These are phyloP conservation scores for Tokudaia tokunoshimensis DNA, from an alignment of 2,797 vertebrate species.

Conservation along the genomic window DNA sequence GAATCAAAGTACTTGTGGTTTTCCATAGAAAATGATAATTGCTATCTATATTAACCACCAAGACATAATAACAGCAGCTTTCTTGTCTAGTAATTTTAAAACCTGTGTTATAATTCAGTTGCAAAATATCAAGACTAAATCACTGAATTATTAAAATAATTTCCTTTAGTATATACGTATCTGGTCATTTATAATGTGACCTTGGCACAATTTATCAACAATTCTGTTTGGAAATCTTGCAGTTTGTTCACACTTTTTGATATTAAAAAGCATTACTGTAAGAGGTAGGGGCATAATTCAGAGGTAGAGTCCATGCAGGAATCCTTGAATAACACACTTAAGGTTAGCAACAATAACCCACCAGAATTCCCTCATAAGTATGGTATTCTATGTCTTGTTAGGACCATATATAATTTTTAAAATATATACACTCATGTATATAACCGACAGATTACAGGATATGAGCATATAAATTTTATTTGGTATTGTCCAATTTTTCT, in stretches of 20 bases:
- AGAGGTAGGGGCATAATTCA: neutral
- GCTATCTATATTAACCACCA: neutral
- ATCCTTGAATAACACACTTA: neutral
- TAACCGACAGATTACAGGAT: neutral
- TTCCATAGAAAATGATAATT: slow-evolving; percentile 3
- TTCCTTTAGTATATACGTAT: neutral
- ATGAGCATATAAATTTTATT: neutral
- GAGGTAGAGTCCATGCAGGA: neutral
- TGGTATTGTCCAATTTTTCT: neutral
- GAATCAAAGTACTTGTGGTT: neutral
- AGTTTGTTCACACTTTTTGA: neutral
- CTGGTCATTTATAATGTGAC: neutral
- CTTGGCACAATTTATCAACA: neutral
- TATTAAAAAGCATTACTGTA: neutral
- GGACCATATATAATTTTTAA: neutral
- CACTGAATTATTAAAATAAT: slow-evolving; percentile 43
- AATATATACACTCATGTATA: neutral
- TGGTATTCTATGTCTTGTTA: neutral
- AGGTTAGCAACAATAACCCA: neutral
- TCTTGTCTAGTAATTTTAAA: neutral
- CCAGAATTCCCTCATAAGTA: neutral
- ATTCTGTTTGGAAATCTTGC: neutral
- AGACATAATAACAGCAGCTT: neutral
- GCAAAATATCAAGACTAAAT: neutral
- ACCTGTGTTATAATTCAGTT: neutral